Percentiles rank a stretch among this genome's conserved stretches.
phyloP scores from a whole-genome alignment of 2,113 vertebrate species.

The Carlito syrichta region DNA sequence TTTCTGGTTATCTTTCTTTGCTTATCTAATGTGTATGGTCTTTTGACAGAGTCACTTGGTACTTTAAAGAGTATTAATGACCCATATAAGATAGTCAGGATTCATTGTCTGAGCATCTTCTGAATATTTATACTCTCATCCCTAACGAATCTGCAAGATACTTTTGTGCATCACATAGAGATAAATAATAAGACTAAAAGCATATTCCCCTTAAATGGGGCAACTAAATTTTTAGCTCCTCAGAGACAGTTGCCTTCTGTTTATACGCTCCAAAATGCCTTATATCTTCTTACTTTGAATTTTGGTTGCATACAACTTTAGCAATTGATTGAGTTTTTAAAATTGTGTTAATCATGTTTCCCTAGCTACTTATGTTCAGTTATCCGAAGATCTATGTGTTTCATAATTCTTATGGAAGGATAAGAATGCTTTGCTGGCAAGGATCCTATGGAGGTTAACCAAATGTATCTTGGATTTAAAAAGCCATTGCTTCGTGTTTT shows the following conservation, averaged over 20 bases:
- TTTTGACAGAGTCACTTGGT: background rate
- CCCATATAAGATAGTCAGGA: background rate
- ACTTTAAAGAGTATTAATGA: background rate
- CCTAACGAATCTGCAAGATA: background rate
- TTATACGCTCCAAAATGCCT: background rate
- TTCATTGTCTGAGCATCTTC: background rate
- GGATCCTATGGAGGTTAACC: background rate
- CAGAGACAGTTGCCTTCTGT: background rate
- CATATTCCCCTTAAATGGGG: background rate
- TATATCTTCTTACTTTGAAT: background rate
- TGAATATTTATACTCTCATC: background rate
- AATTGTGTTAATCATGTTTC: background rate
- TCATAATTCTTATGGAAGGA: conserved; percentile 19
- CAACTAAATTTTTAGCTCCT: background rate
- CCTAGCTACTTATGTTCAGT: background rate
- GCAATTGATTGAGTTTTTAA: background rate
- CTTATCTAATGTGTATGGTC: background rate
- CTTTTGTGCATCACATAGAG: background rate
- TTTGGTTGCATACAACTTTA: background rate
- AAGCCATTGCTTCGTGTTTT: conserved; percentile 35
- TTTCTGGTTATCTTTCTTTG: background rate
- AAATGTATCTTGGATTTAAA: conserved; percentile 30
- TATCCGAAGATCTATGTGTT: background rate
- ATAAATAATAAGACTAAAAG: background rate
- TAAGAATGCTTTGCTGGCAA: background rate